A percentile compares a stretch with the other conserved stretches of the same genome.
Evolutionary conservation across 2,797 vertebrate species (phyloP).

Genomic region (Argya squamiceps): DNA sequence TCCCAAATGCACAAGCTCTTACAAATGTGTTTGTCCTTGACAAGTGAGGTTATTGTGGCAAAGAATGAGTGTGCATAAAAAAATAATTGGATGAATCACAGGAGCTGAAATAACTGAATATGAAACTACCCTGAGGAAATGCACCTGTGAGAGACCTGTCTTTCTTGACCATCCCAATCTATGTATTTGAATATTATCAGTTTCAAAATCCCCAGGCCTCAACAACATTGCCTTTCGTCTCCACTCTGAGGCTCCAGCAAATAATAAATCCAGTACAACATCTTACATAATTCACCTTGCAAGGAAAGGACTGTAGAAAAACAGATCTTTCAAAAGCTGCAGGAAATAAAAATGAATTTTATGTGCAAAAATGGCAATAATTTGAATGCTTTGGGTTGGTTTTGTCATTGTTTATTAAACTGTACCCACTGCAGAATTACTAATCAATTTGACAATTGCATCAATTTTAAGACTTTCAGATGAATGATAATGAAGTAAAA

Average conservation of each 20-base stretch:
- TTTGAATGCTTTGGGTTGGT: neutral
- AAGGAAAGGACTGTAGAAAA: neutral
- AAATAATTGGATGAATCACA: neutral
- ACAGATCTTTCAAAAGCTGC: neutral
- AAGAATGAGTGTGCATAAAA: neutral
- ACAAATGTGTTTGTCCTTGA: neutral
- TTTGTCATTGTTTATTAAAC: neutral
- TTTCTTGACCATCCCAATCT: neutral
- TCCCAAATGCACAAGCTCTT: neutral
- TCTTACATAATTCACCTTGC: neutral
- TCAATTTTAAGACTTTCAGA: neutral
- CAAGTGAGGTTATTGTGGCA: neutral
- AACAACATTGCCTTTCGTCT: neutral
- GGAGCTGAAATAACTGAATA: neutral
- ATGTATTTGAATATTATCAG: neutral
- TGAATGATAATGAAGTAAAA: neutral
- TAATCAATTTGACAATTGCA: neutral
- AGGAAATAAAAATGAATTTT: neutral
- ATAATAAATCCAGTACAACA: neutral
- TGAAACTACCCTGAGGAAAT: neutral
- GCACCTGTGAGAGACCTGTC: neutral
- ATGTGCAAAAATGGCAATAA: neutral
- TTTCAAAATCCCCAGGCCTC: neutral
- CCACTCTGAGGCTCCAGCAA: neutral
- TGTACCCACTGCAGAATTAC: neutral